phyloP scores from a whole-genome alignment of 2,113 vertebrate genomes.

The Phoenicopterus ruber region DNA sequence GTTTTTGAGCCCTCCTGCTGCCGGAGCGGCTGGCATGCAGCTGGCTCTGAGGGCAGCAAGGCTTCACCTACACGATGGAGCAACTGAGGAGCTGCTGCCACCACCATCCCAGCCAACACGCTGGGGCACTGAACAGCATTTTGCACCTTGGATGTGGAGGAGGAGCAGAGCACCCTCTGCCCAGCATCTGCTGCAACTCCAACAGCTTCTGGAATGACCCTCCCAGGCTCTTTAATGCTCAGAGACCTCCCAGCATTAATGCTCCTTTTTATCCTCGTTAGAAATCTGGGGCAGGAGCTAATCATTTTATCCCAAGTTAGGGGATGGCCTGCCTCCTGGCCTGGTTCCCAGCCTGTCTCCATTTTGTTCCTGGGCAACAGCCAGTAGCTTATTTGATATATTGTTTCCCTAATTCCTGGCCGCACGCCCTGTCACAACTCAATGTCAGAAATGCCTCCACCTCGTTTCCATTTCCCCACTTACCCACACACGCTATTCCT shows the following conservation, averaged over 20 bases:
- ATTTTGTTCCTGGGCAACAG: conserved; percentile 56
- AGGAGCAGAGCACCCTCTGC: not conserved
- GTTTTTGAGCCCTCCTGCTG: not conserved
- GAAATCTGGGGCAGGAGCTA: conserved; percentile 51
- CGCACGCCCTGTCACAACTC: not conserved
- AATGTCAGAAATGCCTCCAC: not conserved
- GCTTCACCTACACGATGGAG: not conserved
- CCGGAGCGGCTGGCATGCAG: fast-evolving
- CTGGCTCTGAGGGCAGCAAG: not conserved
- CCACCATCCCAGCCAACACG: not conserved
- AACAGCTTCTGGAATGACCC: not conserved
- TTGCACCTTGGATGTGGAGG: not conserved
- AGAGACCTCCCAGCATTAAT: not conserved
- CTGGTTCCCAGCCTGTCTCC: conserved; percentile 37
- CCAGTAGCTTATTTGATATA: conserved; percentile 44
- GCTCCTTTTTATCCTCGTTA: not conserved
- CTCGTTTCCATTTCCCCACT: not conserved
- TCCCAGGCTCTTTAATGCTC: not conserved
- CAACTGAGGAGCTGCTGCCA: not conserved
- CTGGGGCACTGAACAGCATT: not conserved
- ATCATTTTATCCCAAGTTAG: conserved; percentile 21
- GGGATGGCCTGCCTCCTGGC: not conserved
- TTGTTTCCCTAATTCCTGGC: conserved; percentile 48
- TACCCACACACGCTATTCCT: not conserved
- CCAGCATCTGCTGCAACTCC: not conserved